A percentile compares a stretch with the other conserved stretches of the same genome.
Conservation (phyloP, 2,113 vertebrate species). For the Deroptyus accipitrinus region DNA sequence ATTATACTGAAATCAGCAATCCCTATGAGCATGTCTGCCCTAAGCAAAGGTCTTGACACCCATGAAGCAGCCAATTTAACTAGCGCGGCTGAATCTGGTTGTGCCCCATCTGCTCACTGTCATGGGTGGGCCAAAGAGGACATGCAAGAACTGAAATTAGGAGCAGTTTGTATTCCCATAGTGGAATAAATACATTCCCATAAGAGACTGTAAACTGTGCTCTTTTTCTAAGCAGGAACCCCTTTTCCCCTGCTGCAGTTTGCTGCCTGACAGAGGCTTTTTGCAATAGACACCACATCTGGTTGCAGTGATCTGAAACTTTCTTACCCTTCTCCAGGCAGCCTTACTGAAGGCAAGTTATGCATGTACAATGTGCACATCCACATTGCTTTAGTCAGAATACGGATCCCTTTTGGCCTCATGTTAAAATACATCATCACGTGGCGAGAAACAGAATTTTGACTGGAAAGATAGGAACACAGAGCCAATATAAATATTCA, state of each 20-base stretch:
- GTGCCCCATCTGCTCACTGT: not conserved
- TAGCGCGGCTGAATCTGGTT: not conserved
- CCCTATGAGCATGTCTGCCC: not conserved
- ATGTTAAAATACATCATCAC: not conserved
- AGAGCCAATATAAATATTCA: conserved; percentile 42
- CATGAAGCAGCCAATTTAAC: fast-evolving
- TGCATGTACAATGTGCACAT: not conserved
- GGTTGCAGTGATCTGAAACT: not conserved
- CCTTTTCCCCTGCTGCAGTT: fast-evolving
- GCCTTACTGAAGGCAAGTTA: not conserved
- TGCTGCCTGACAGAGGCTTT: not conserved
- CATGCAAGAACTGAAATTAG: not conserved
- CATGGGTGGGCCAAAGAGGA: not conserved
- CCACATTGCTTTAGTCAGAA: not conserved
- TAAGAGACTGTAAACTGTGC: not conserved
- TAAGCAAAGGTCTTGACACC: not conserved
- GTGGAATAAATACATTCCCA: not conserved
- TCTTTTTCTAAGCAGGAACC: not conserved
- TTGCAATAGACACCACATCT: not conserved
- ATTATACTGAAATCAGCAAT: not conserved
- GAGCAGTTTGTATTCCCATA: not conserved
- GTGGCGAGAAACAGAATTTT: not conserved
- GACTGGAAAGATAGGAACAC: conserved; percentile 19
- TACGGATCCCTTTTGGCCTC: conserved; percentile 1
- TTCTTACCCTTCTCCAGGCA: not conserved